These are phyloP conservation scores for Rapana venosa DNA, from an alignment of 2,888 invertebrate species.

Conservation along the genomic window DNA sequence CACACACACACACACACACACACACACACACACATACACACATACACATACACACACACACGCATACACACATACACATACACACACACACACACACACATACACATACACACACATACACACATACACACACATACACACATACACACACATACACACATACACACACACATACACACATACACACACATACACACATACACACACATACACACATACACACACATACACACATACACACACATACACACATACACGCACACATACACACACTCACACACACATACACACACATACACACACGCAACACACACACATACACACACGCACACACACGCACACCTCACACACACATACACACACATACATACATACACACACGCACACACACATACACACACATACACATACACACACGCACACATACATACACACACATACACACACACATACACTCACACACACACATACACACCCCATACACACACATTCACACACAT, in stretches of 20 bases:
- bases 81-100: too few relatives aligned
- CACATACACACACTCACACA: slow-evolving; percentile 33
- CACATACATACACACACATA: too few relatives aligned
- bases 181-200: slow-evolving; percentile 30
- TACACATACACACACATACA: too few relatives aligned
- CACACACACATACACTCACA: too few relatives aligned
- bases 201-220: slow-evolving; percentile 32
- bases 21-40: too few relatives aligned
- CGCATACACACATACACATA: too few relatives aligned
- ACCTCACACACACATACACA: background rate
- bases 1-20: too few relatives aligned
- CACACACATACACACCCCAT: too few relatives aligned
- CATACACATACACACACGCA: too few relatives aligned
- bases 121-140: background rate
- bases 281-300: slow-evolving; percentile 23
- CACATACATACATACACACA: background rate
- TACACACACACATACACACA: slow-evolving; percentile 32
- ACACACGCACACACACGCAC: background rate
- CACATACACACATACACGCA: slow-evolving; percentile 32
- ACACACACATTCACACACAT: too few relatives aligned
- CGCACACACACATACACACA: background rate
- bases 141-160: slow-evolving; percentile 3
- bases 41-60: too few relatives aligned
- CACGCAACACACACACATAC: background rate
- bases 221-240: slow-evolving; percentile 17